Conservation (phyloP, 2,113 vertebrate species). For the Chaenogobius annularis region DNA sequence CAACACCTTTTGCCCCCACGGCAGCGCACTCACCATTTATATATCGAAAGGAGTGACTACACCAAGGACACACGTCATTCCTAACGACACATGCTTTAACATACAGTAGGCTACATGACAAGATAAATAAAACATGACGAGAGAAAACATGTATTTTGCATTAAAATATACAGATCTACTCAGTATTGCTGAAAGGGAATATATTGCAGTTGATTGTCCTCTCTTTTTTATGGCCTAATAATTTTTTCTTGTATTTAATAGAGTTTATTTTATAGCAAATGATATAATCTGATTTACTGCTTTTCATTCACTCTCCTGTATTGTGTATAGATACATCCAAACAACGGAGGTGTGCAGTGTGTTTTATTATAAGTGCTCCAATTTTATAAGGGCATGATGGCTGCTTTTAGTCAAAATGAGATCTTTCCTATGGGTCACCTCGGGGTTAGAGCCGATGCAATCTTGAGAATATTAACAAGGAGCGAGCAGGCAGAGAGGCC, state of each 20-base stretch:
- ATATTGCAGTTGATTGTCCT: slow-evolving; percentile 25
- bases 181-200: neutral
- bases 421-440: slow-evolving; percentile 45
- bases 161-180: neutral
- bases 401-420: slow-evolving; percentile 55
- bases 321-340: slow-evolving; percentile 7
- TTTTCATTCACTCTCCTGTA: slow-evolving; percentile 18
- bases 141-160: neutral
- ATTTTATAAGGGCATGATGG: slow-evolving; percentile 52
- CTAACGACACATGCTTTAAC: neutral
- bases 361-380: slow-evolving; percentile 32
- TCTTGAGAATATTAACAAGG: slow-evolving; percentile 57
- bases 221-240: slow-evolving; percentile 34
- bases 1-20: no score
- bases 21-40: slow-evolving; percentile 7
- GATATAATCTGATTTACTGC: slow-evolving; percentile 18
- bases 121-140: neutral
- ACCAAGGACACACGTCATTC: neutral
- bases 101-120: neutral
- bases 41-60: neutral
- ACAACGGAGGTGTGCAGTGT: neutral
- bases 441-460: slow-evolving; percentile 42
- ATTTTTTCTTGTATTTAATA: slow-evolving; percentile 20
- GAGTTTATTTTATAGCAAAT: slow-evolving; percentile 10
- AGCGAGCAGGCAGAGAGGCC: slow-evolving; percentile 19